Evolutionary conservation across 1,140 invertebrate genomes (phyloP).

Genomic region (Callitettix versicolor): DNA sequence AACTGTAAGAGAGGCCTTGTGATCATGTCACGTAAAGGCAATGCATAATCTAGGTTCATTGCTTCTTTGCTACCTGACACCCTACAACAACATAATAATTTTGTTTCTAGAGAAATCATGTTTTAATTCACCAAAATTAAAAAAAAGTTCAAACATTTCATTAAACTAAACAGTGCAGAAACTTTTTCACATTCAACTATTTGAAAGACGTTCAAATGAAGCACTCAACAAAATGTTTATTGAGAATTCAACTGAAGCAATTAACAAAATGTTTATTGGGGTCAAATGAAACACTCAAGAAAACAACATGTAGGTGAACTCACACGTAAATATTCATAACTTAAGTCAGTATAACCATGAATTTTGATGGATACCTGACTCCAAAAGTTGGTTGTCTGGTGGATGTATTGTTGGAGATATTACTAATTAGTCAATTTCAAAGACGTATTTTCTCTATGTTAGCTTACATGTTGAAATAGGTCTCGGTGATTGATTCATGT

Average conservation of each 20-base stretch:
- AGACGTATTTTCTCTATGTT: too few species aligned
- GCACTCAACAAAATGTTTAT: not conserved
- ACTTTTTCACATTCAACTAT: not conserved
- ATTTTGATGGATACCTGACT: too few species aligned
- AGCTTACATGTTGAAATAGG: too few species aligned
- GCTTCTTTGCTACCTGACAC: conserved; percentile 66
- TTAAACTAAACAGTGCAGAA: not conserved
- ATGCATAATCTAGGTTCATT: conserved; percentile 73
- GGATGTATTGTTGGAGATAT: too few species aligned
- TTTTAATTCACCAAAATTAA: not conserved
- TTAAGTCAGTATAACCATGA: too few species aligned
- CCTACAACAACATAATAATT: conserved; percentile 34
- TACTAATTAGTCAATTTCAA: too few species aligned
- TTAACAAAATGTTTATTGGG: not conserved
- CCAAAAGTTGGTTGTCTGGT: too few species aligned
- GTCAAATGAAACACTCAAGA: too few species aligned
- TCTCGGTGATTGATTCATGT: too few species aligned
- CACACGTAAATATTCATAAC: too few species aligned
- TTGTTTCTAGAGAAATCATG: not conserved
- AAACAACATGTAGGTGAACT: too few species aligned
- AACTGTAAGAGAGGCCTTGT: conserved; percentile 57
- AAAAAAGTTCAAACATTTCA: not conserved
- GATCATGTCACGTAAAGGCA: conserved; percentile 57
- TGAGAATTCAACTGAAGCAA: not conserved
- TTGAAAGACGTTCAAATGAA: not conserved